Conservation (phyloP, 2,797 vertebrate species). For the Tinamus major region DNA sequence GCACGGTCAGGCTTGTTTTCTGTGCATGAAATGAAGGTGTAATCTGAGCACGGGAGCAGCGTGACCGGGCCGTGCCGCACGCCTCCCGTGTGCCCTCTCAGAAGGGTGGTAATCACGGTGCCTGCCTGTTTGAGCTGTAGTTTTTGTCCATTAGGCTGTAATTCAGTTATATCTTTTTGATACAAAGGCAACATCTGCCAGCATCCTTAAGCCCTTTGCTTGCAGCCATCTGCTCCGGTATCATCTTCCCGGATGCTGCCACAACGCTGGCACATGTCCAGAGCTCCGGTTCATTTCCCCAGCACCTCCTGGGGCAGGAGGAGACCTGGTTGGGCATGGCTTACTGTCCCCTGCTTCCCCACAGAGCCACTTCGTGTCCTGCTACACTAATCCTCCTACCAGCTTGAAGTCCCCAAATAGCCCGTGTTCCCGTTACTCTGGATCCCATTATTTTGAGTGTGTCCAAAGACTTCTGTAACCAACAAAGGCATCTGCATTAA, state of each 20-base stretch:
- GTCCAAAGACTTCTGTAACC: background rate
- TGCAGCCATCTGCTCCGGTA: constrained; percentile 32
- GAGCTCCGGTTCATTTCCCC: background rate
- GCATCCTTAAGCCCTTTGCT: constrained; percentile 7
- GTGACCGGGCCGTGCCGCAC: background rate
- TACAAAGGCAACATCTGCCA: constrained; percentile 43
- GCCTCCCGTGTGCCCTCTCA: background rate
- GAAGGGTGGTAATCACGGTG: fast-evolving
- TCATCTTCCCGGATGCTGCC: constrained; percentile 31
- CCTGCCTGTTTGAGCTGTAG: fast-evolving
- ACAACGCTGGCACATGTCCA: constrained; percentile 35
- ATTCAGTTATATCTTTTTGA: constrained; percentile 21
- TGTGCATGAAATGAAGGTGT: background rate
- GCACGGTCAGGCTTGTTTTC: background rate
- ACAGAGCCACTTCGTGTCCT: fast-evolving
- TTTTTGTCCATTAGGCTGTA: background rate
- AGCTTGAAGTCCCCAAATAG: background rate
- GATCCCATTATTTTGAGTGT: background rate
- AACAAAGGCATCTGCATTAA: background rate
- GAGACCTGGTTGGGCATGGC: background rate
- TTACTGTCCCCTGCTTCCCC: background rate
- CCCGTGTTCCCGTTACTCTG: background rate
- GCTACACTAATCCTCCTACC: background rate
- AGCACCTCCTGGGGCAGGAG: background rate
- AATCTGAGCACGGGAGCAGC: fast-evolving